These are phyloP conservation scores for Tyria jacobaeae DNA, from an alignment of 2,888 invertebrate genomes.

Conservation along the genomic window DNA sequence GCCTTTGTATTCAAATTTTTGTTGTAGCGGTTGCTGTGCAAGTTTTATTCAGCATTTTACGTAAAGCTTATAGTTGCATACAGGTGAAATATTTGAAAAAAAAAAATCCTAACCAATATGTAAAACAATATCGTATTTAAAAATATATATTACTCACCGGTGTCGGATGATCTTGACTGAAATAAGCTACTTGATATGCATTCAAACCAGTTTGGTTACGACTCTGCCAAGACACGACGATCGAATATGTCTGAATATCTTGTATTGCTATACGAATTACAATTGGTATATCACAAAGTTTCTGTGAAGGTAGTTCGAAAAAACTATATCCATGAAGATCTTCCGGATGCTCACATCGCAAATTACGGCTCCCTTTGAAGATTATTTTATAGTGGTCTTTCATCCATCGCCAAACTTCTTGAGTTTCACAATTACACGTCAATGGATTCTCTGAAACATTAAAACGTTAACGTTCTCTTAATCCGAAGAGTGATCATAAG, in stretches of 20 bases:
- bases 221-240: constrained; percentile 96
- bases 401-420: constrained; percentile 97
- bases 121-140: not conserved
- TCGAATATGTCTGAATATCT: constrained; percentile 95
- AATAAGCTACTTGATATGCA: constrained; percentile 95
- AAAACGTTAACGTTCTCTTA: constrained; percentile 7
- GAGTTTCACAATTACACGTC: constrained; percentile 95
- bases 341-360: constrained; percentile 94
- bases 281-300: constrained; percentile 94
- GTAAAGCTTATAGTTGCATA: constrained; percentile 55
- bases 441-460: constrained; percentile 92
- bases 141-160: constrained; percentile 78
- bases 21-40: constrained; percentile 75
- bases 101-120: constrained; percentile 24
- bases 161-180: constrained; percentile 84
- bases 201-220: constrained; percentile 94
- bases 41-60: constrained; percentile 66
- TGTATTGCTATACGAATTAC: constrained; percentile 94
- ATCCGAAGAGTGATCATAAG: constrained; percentile 1
- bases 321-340: constrained; percentile 92
- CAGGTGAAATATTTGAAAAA: constrained; percentile 50
- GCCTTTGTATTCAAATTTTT: constrained; percentile 85
- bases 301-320: constrained; percentile 92
- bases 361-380: constrained; percentile 85
- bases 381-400: constrained; percentile 94